Conservation (phyloP, 2,113 vertebrate species). For the Gyps fulvus region DNA sequence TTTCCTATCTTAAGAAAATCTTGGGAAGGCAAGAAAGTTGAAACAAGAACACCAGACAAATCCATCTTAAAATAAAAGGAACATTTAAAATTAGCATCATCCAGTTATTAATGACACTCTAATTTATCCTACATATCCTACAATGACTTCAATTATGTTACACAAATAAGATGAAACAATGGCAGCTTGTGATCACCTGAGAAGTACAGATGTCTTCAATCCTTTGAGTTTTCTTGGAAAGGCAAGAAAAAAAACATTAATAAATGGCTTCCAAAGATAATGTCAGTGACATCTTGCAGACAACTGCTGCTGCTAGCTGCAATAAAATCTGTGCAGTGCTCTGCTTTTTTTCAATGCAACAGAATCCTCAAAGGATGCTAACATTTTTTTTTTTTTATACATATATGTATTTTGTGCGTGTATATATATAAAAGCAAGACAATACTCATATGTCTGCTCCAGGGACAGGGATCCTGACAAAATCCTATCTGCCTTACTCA, state of each 20-base stretch:
- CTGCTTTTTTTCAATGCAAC: not conserved
- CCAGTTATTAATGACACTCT: not conserved
- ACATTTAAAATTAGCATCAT: not conserved
- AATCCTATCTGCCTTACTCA: not conserved
- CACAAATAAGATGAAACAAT: not conserved
- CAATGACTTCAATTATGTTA: not conserved
- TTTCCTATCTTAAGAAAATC: not conserved
- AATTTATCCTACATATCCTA: not conserved
- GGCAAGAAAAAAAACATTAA: not conserved
- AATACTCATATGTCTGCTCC: not conserved
- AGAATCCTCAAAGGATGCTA: not conserved
- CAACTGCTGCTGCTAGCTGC: not conserved
- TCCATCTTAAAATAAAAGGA: not conserved
- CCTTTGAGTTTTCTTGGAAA: not conserved
- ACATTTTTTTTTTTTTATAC: not conserved
- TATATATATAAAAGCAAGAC: not conserved
- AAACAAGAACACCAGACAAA: not conserved
- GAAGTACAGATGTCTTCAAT: not conserved
- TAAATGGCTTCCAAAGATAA: not conserved
- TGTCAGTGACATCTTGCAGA: not conserved
- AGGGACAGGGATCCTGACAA: not conserved
- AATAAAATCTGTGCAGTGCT: not conserved
- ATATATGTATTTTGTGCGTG: too few species aligned
- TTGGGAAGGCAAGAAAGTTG: not conserved
- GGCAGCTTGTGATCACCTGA: not conserved